These are phyloP conservation scores for Hypothenemus hampei DNA, from an alignment of 1,140 invertebrate genomes.

Conservation along the genomic window DNA sequence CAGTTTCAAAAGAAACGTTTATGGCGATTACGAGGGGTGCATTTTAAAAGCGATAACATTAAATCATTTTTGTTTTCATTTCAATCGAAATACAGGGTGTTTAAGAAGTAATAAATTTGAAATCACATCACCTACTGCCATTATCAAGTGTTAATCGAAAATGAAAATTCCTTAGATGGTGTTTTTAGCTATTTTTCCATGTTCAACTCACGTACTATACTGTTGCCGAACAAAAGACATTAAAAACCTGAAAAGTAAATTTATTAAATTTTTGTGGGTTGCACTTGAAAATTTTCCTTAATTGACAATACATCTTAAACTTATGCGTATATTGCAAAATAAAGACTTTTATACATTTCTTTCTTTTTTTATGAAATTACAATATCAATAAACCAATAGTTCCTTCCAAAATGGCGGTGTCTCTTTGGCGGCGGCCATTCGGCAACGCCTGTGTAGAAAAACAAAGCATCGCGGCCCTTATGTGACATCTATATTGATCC, in stretches of 20 bases:
- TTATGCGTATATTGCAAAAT: background rate
- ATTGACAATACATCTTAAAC: background rate
- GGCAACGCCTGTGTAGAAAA: constrained; percentile 2
- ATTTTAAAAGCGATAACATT: too few relatives aligned
- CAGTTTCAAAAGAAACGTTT: too few relatives aligned
- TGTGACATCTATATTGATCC: constrained; percentile 9
- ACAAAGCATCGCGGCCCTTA: constrained; percentile 10
- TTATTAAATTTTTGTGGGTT: background rate
- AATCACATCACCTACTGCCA: too few relatives aligned
- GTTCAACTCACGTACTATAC: too few relatives aligned
- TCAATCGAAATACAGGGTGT: too few relatives aligned
- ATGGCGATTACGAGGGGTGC: too few relatives aligned
- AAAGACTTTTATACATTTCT: background rate
- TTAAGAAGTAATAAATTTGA: too few relatives aligned
- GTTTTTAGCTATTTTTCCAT: too few relatives aligned
- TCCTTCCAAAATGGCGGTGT: constrained; percentile 4
- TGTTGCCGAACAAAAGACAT: background rate
- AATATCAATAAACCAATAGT: background rate
- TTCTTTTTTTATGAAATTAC: background rate
- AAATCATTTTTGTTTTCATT: too few relatives aligned
- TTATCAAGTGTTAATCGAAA: too few relatives aligned
- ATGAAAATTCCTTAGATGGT: too few relatives aligned
- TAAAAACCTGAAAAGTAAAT: background rate
- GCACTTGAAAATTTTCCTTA: background rate
- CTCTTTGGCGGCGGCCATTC: constrained; percentile 11